A percentile compares a stretch with the other conserved stretches of the same genome.
These are phyloP conservation scores for Drosophila dives DNA, from an alignment of 2,888 invertebrate genomes.

Conservation along the genomic window DNA sequence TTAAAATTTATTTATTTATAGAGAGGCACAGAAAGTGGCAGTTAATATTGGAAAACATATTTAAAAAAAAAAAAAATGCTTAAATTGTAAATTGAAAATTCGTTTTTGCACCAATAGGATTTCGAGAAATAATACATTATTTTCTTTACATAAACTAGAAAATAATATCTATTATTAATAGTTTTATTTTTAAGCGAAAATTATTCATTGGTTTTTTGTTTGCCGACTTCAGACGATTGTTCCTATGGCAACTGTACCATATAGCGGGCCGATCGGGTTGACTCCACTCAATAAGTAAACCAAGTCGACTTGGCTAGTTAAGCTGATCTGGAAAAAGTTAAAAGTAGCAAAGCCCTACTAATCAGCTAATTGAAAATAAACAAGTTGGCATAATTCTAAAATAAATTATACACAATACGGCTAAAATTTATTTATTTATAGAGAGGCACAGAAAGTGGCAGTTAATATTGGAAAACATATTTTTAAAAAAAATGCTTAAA, in stretches of 20 bases:
- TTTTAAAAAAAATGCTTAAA: background rate
- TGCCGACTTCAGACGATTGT: no score
- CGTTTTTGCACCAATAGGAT: no score
- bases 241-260: no score
- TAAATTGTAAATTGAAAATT: background rate
- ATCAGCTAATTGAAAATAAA: conserved; percentile 18
- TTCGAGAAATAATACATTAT: background rate
- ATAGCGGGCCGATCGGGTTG: no score
- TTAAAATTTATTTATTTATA: background rate
- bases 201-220: no score
- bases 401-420: conserved; percentile 4
- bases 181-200: no score
- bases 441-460: no score
- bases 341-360: conserved; percentile 11
- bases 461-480: background rate
- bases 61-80: background rate
- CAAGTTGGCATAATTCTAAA: background rate
- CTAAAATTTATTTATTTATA: background rate
- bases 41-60: background rate
- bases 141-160: background rate
- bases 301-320: no score
- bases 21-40: no score
- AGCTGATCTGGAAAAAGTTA: no score
- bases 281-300: no score
- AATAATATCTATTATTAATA: no score